Conservation (phyloP, 2,888 invertebrate species). For the Frankliniella fusca region DNA sequence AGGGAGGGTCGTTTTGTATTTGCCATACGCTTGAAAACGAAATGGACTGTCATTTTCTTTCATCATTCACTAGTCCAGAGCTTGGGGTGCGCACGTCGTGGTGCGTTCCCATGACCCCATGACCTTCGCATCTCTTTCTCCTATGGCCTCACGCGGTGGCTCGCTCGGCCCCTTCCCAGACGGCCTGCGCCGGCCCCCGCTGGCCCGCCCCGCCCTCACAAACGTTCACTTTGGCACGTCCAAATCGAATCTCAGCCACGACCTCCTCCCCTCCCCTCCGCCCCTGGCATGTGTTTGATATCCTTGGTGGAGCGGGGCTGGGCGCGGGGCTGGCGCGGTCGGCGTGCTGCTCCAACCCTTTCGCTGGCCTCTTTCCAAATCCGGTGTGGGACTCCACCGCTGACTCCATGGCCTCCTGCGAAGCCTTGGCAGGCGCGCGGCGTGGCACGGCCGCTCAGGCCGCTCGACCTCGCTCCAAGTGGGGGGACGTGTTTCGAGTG, state of each 20-base stretch:
- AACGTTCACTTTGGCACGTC: conserved; percentile 10
- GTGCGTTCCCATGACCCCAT: too few relatives aligned
- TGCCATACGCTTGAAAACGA: too few relatives aligned
- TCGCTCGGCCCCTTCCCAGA: neutral
- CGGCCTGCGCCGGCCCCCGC: neutral
- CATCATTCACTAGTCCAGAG: too few relatives aligned
- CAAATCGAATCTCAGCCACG: neutral
- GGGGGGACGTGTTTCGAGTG: conserved; percentile 14
- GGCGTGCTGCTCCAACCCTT: neutral
- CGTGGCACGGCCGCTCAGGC: too few relatives aligned
- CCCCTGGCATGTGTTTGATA: neutral
- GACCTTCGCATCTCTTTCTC: too few relatives aligned
- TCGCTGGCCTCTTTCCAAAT: conserved; percentile 5
- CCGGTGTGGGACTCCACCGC: neutral
- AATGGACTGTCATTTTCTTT: too few relatives aligned
- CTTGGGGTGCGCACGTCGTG: too few relatives aligned
- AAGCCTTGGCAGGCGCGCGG: too few relatives aligned
- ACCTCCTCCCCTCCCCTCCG: too few relatives aligned
- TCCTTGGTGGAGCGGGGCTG: neutral
- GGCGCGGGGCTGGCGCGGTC: neutral
- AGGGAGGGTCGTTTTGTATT: too few relatives aligned
- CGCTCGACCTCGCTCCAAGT: neutral
- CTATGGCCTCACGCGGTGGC: too few relatives aligned
- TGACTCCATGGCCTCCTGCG: neutral
- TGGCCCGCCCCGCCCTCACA: neutral